phyloP scores from a whole-genome alignment of 2,797 vertebrate species.

The Vireo griseus region DNA sequence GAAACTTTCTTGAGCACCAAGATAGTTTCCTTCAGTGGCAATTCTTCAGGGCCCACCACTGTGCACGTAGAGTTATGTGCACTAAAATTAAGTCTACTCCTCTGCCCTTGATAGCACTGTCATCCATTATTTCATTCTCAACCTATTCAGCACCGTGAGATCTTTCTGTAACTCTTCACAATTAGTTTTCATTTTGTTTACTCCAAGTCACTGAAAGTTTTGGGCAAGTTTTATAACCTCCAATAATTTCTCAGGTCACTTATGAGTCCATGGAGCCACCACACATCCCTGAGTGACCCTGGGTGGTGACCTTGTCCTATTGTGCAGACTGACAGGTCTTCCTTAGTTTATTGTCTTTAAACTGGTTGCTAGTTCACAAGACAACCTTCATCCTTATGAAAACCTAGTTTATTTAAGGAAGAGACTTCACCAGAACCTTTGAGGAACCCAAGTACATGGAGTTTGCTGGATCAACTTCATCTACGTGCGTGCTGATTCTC shows the following conservation, averaged over 20 bases:
- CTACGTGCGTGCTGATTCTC: accelerated
- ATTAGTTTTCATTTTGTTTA: neutral
- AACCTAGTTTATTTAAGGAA: neutral
- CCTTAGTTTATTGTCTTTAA: neutral
- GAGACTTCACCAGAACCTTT: neutral
- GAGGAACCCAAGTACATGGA: neutral
- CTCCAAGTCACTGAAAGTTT: neutral
- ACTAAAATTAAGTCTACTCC: neutral
- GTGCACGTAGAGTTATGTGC: neutral
- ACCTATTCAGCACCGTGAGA: neutral
- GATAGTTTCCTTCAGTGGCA: neutral
- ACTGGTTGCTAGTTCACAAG: neutral
- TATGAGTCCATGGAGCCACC: neutral
- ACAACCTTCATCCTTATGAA: neutral
- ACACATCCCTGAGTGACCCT: neutral
- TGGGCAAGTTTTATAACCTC: neutral
- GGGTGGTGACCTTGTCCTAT: neutral
- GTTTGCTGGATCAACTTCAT: neutral
- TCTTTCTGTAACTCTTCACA: neutral
- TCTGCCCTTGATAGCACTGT: neutral
- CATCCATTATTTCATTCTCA: neutral
- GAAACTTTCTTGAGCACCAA: neutral
- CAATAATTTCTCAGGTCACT: neutral
- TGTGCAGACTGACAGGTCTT: neutral
- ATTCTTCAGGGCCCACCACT: neutral